Conservation (phyloP, 2,113 vertebrate genomes). For the Chaetura pelagica region DNA sequence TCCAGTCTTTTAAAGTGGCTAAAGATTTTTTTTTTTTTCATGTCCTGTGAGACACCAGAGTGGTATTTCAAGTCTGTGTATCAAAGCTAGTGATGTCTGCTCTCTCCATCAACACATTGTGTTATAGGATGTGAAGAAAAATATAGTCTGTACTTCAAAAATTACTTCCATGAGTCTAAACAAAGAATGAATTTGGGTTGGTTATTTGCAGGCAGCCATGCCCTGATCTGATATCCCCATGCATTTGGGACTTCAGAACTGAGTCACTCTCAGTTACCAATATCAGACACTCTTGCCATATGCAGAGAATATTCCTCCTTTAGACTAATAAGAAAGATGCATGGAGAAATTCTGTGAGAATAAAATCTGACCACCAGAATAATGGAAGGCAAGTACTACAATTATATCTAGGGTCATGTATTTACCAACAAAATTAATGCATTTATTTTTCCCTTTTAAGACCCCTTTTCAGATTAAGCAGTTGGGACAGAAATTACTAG, state of each 20-base stretch:
- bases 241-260: background rate
- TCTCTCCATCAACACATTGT: background rate
- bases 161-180: background rate
- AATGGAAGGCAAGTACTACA: background rate
- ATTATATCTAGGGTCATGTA: background rate
- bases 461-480: background rate
- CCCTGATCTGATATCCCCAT: rapidly evolving
- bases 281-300: background rate
- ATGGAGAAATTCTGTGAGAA: background rate
- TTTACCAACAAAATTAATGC: background rate
- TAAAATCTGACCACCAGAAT: background rate
- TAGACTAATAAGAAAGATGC: background rate
- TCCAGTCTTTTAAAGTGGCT: background rate
- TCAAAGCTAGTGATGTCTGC: background rate
- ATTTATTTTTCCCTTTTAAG: background rate
- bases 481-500: background rate
- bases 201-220: background rate
- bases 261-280: background rate
- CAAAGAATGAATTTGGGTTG: background rate
- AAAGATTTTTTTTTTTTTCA: background rate
- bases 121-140: background rate
- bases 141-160: background rate
- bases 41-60: background rate
- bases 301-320: background rate
- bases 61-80: background rate